Conservation (phyloP, 2,888 invertebrate genomes). For the Augochlorella aurata region DNA sequence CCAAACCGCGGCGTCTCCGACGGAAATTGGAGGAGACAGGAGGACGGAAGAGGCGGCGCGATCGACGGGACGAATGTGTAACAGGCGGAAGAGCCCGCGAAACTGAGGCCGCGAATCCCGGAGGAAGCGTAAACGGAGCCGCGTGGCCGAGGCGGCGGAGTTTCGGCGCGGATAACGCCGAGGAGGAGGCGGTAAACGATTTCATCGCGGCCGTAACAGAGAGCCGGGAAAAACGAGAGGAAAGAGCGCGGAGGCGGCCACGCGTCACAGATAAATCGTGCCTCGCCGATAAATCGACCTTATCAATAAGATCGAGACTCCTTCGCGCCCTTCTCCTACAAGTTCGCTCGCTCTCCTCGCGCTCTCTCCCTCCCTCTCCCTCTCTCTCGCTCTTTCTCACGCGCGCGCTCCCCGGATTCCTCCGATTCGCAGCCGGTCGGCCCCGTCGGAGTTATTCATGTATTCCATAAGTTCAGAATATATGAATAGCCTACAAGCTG, state of each 20-base stretch:
- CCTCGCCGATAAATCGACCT: conserved; percentile 65
- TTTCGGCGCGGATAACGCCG: conserved; percentile 56
- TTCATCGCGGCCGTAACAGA: conserved; percentile 19
- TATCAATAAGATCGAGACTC: conserved; percentile 66
- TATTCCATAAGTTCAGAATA: conserved; percentile 70
- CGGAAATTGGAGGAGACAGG: background rate
- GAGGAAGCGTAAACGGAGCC: conserved; percentile 42
- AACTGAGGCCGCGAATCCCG: background rate
- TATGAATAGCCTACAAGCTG: conserved; percentile 63
- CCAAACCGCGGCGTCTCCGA: background rate
- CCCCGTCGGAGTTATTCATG: conserved; percentile 65
- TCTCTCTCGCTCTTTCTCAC: conserved; percentile 21
- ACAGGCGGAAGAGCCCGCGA: background rate
- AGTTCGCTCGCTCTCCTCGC: background rate
- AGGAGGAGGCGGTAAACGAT: conserved; percentile 28
- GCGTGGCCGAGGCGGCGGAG: conserved; percentile 53
- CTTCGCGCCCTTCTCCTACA: conserved; percentile 17
- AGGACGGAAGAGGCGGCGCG: too few species aligned
- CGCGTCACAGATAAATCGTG: conserved; percentile 66
- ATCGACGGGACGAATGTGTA: background rate
- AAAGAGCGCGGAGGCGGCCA: conserved; percentile 57
- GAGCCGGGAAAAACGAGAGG: conserved; percentile 41
- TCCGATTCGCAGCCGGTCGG: conserved; percentile 28
- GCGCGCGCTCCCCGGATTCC: conserved; percentile 4
- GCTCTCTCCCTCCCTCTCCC: conserved; percentile 18